A percentile compares a stretch with the other conserved stretches of the same genome.
Evolutionary conservation across 2,797 vertebrate species (phyloP).

Genomic region (Molossus alvarezi): DNA sequence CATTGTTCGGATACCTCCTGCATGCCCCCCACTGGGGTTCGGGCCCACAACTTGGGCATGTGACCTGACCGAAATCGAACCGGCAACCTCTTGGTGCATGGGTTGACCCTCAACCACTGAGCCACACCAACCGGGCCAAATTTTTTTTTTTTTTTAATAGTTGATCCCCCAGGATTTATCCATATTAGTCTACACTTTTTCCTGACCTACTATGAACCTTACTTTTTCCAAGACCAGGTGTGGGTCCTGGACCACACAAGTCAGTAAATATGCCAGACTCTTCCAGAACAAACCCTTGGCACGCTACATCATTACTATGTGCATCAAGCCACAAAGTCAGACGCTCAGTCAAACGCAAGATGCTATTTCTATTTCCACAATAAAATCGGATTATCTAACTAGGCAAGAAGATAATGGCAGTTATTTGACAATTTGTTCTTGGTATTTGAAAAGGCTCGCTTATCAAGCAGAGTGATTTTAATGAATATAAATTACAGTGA

Average conservation of each 20-base stretch:
- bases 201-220: neutral
- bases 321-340: neutral
- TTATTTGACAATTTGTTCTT: slow-evolving; percentile 57
- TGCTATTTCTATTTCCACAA: neutral
- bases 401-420: slow-evolving; percentile 16
- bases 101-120: no score
- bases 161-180: neutral
- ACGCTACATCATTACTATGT: neutral
- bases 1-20: no score
- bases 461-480: slow-evolving; percentile 59
- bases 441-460: slow-evolving; percentile 62
- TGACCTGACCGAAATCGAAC: no score
- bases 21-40: no score
- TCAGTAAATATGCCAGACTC: neutral
- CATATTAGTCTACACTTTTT: neutral
- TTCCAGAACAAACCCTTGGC: neutral
- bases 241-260: neutral
- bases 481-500: slow-evolving; percentile 63
- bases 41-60: no score
- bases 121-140: no score
- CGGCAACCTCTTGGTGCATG: no score
- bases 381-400: neutral
- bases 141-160: neutral
- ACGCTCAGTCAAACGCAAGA: neutral
- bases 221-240: neutral